Evolutionary conservation across 2,888 invertebrate species (phyloP).

Genomic region (Orgyia antiqua): DNA sequence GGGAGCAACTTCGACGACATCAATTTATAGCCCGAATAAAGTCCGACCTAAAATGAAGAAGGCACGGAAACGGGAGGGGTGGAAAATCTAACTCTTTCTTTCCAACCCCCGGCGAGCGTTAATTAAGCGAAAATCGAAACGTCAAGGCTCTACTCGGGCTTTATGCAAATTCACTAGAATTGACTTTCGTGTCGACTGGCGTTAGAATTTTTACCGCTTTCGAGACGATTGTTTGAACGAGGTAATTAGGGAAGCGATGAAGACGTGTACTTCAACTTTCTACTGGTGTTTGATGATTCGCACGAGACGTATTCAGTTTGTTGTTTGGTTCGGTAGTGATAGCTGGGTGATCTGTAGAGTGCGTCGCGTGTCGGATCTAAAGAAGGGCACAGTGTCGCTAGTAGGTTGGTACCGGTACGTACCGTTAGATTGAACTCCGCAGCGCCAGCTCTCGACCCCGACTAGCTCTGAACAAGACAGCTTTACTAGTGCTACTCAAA

Average conservation of each 20-base stretch:
- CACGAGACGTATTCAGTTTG: conserved; percentile 20
- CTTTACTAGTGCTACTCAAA: too few species aligned
- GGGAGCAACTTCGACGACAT: conserved; percentile 54
- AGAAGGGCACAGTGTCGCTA: conserved; percentile 29
- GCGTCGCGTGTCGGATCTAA: conserved; percentile 19
- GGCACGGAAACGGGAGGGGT: conserved; percentile 32
- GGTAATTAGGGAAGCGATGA: conserved; percentile 56
- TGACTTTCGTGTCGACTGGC: conserved; percentile 59
- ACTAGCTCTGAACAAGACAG: conserved; percentile 8
- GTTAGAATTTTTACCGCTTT: conserved; percentile 59
- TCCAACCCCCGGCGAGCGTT: conserved; percentile 52
- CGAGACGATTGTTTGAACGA: conserved; percentile 60
- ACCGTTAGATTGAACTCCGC: conserved; percentile 48
- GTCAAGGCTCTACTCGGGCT: conserved; percentile 65
- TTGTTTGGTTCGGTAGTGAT: conserved; percentile 9
- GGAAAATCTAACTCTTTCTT: conserved; percentile 64
- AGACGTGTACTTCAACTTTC: conserved; percentile 34
- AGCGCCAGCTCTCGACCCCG: conserved; percentile 27
- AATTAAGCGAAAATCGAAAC: conserved; percentile 76
- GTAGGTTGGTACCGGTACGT: conserved; percentile 44
- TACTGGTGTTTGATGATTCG: conserved; percentile 17
- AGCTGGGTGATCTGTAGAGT: background rate
- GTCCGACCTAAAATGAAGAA: conserved; percentile 43
- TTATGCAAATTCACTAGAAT: conserved; percentile 71
- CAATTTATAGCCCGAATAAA: conserved; percentile 62